These are phyloP conservation scores for Paramormyrops kingsleyae DNA, from an alignment of 2,113 vertebrate species.

Conservation along the genomic window DNA sequence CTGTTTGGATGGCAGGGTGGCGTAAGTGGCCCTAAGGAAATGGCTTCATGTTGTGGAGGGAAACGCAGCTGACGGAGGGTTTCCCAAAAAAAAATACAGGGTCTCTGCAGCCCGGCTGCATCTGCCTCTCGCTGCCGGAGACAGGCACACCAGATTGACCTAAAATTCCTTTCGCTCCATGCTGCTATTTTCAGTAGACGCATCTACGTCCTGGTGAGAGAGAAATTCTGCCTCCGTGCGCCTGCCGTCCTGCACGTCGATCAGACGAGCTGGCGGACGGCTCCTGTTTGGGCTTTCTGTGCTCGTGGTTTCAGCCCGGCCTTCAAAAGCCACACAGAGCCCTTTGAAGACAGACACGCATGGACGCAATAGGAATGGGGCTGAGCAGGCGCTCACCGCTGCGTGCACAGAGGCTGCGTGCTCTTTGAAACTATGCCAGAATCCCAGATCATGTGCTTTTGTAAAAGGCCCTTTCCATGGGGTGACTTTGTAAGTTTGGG, in stretches of 20 bases:
- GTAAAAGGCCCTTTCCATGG: not conserved
- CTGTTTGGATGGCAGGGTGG: not conserved
- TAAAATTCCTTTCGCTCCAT: not conserved
- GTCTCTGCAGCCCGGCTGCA: not conserved
- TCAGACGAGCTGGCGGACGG: not conserved
- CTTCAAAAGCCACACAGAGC: not conserved
- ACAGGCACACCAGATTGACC: constrained; percentile 3
- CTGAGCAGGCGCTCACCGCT: not conserved
- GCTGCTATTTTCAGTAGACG: not conserved
- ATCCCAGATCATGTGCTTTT: not conserved
- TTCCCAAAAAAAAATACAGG: not conserved
- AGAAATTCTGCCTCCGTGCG: not conserved
- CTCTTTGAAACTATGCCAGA: not conserved
- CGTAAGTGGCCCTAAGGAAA: not conserved
- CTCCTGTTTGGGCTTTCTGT: not conserved
- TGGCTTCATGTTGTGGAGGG: not conserved
- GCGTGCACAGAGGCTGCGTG: not conserved
- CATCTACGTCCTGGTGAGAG: not conserved
- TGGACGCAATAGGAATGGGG: not conserved
- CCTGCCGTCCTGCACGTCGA: not conserved
- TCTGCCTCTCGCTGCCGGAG: not conserved
- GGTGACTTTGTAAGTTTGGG: not conserved
- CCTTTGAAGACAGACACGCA: not conserved
- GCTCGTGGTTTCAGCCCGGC: not conserved
- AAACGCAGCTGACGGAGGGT: not conserved